Evolutionary conservation across 1,140 invertebrate species (phyloP), one percentile per base, ranked within the genome.

Genomic region (Himalopsyche phryganea): DNA sequence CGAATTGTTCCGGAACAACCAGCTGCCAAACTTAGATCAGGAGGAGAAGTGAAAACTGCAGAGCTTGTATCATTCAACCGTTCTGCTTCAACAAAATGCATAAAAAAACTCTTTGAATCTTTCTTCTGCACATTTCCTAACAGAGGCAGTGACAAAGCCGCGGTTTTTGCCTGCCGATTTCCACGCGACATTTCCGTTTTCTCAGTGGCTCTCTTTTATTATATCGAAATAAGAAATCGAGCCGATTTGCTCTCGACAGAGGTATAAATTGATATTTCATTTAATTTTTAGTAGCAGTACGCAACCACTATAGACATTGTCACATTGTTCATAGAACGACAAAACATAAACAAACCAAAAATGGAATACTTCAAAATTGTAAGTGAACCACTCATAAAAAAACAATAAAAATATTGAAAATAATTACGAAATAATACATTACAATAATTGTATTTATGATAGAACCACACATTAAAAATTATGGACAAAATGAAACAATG

Each of bases 341-440:
- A 53, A 48, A 46, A 28, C 23, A 28, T n/a, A n/a, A n/a, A n/a
- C 49, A 46, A 28, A 36, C 15, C 9, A 15, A 50, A 1, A 52
- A 63, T 63, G 61, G 61, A 49, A 35, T 59, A 56, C 10, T 57
- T 63, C 18, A 49, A 57, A 60, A 57, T 63, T 47, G 61, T 63
- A 49, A 50, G 61, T 59, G 14, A 6, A 28, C 9, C 3, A 28
- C 23, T 5, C 23, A 28, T 9, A 28, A 28, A 28, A 28, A 28
- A 28, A 28, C 23, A 28, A 28, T 28, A 28, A 28, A 28, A 28
- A 28, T 28, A 28, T 28, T 28, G 9, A 3, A 28, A 28, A 28
- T 28, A 28, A 28, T 5, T 28, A 5, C 23, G 9, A 28, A 28
- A 28, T 5, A 5, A 28, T 28, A 28, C 38, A 40, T 40, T 5